Percentiles rank a stretch among this genome's conserved stretches.
Evolutionary conservation across 2,888 invertebrate species (phyloP).

Genomic region (Norana najaformis): DNA sequence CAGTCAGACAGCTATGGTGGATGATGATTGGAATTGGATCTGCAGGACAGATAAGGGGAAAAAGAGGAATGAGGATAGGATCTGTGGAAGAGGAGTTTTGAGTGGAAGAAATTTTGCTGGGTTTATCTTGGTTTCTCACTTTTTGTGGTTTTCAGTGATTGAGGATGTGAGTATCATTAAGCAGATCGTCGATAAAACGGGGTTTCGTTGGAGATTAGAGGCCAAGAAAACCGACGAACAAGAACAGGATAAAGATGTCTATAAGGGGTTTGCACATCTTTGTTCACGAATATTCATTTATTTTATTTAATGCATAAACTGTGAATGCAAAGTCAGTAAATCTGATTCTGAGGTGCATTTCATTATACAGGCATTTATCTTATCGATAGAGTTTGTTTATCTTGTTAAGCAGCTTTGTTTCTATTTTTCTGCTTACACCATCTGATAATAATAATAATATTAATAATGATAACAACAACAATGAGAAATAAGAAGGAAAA

Average conservation of each 20-base stretch:
- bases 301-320: background rate
- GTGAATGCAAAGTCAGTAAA: background rate
- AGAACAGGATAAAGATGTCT: conserved; percentile 60
- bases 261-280: conserved; percentile 24
- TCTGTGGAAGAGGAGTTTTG: too few species aligned
- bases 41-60: too few species aligned
- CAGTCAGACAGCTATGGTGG: too few species aligned
- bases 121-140: background rate
- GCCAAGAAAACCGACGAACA: conserved; percentile 60
- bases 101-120: too few species aligned
- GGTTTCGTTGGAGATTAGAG: conserved; percentile 68
- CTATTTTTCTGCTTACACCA: too few species aligned
- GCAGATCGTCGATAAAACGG: conserved; percentile 73
- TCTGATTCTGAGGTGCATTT: background rate
- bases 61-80: too few species aligned
- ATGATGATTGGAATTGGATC: too few species aligned
- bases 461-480: background rate
- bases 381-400: too few species aligned
- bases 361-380: too few species aligned
- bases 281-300: too few species aligned
- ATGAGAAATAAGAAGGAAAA: too few species aligned
- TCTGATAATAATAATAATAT: background rate
- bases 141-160: conserved; percentile 63
- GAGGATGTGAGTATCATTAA: conserved; percentile 71
- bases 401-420: too few species aligned